phyloP scores from a whole-genome alignment of 2,888 invertebrate species.

The Caenorhabditis doughertyi region DNA sequence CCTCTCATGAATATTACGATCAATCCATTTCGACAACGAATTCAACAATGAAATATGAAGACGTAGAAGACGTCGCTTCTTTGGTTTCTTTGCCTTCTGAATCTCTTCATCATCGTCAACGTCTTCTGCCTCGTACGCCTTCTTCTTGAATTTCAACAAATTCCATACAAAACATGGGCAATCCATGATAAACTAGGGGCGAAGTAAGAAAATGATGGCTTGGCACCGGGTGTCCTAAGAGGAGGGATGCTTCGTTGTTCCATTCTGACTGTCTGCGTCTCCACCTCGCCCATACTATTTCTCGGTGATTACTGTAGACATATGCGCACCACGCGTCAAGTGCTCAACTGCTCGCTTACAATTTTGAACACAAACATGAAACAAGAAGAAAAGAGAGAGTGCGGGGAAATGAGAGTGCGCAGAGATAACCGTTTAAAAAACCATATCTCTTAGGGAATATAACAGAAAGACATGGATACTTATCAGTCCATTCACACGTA shows the following conservation, averaged over 20 bases:
- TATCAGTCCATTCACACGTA: slow-evolving; percentile 49
- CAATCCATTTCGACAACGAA: slow-evolving; percentile 53
- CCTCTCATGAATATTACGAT: slow-evolving; percentile 43
- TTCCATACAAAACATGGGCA: slow-evolving; percentile 36
- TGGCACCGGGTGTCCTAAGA: neutral
- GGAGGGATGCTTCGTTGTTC: slow-evolving; percentile 29
- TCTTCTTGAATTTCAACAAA: slow-evolving; percentile 53
- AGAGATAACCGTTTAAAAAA: slow-evolving; percentile 19
- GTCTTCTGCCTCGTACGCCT: neutral
- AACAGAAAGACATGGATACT: slow-evolving; percentile 44
- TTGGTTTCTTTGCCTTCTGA: slow-evolving; percentile 29
- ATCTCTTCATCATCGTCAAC: slow-evolving; percentile 1
- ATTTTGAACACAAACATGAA: slow-evolving; percentile 47
- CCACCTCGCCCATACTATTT: slow-evolving; percentile 6
- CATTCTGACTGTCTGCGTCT: slow-evolving; percentile 23
- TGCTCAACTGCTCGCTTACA: slow-evolving; percentile 55
- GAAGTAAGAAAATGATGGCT: neutral
- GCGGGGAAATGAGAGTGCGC: neutral
- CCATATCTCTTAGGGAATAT: slow-evolving; percentile 4
- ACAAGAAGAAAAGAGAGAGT: neutral
- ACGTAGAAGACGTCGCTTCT: slow-evolving; percentile 45
- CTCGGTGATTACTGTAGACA: slow-evolving; percentile 46
- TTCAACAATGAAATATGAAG: slow-evolving; percentile 61
- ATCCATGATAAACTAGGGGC: slow-evolving; percentile 19
- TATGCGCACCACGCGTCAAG: slow-evolving; percentile 55